Percentiles rank a stretch among this genome's conserved stretches.
Evolutionary conservation across 2,888 invertebrate genomes (phyloP).

Genomic region (Himalopsyche anomala): DNA sequence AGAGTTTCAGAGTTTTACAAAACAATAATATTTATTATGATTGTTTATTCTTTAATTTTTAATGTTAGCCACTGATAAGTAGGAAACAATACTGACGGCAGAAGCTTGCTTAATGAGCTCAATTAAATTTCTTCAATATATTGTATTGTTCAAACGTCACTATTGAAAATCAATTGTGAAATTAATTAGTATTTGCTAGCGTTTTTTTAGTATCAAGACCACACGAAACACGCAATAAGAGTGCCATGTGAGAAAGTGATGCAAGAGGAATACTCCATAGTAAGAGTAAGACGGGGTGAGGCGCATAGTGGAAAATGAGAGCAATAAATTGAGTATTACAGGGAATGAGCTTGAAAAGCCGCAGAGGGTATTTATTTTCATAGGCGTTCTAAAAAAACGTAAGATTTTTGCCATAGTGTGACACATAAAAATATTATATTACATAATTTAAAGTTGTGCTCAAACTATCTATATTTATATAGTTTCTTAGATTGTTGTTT

Average conservation of each 20-base stretch:
- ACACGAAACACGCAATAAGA: conserved; percentile 54
- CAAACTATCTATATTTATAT: too few relatives aligned
- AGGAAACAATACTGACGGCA: background rate
- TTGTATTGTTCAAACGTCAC: conserved; percentile 57
- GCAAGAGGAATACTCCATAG: conserved; percentile 29
- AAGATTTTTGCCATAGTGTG: too few relatives aligned
- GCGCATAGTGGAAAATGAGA: conserved; percentile 60
- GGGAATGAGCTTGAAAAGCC: conserved; percentile 49
- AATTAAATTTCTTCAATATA: conserved; percentile 55
- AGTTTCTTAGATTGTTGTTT: too few relatives aligned
- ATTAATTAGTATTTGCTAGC: conserved; percentile 62
- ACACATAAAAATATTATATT: too few relatives aligned
- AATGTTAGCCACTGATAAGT: background rate
- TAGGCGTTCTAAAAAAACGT: conserved; percentile 15
- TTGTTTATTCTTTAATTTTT: too few relatives aligned
- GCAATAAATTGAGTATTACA: conserved; percentile 60
- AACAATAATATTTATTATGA: too few relatives aligned
- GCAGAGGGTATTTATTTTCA: conserved; percentile 38
- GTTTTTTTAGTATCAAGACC: conserved; percentile 60
- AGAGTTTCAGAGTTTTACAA: too few relatives aligned
- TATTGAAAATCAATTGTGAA: conserved; percentile 63
- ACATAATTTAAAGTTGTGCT: too few relatives aligned
- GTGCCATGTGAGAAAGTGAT: conserved; percentile 27
- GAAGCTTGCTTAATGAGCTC: conserved; percentile 4
- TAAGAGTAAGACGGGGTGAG: conserved; percentile 39